These are phyloP conservation scores for Amazona guildingii DNA, from an alignment of 2,113 vertebrate species.

Conservation along the genomic window DNA sequence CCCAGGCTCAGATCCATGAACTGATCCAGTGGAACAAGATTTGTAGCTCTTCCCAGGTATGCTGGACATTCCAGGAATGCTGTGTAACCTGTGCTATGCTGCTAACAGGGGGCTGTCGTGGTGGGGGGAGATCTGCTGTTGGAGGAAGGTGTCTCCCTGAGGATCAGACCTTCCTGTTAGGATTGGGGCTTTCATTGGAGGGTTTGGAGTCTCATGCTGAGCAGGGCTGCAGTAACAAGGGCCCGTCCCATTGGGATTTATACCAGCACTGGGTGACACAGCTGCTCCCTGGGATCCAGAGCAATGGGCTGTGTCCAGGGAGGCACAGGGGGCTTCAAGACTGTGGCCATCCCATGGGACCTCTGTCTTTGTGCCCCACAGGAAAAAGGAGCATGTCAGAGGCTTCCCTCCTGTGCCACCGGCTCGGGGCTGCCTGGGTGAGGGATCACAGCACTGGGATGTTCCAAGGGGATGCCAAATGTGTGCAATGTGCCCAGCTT, in stretches of 20 bases:
- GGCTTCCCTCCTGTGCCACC: accelerated
- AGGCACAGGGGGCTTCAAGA: neutral
- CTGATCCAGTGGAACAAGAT: neutral
- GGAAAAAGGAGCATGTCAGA: too few relatives aligned
- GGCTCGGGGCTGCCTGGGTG: neutral
- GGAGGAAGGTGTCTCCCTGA: neutral
- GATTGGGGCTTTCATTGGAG: neutral
- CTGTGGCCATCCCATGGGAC: neutral
- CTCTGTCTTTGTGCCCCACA: neutral
- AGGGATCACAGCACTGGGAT: neutral
- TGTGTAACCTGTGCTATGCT: accelerated
- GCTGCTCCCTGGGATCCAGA: accelerated
- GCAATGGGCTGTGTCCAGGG: accelerated
- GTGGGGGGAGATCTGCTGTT: neutral
- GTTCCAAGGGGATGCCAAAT: neutral
- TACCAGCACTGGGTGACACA: accelerated
- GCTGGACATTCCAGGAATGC: constrained; percentile 32
- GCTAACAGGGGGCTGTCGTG: neutral
- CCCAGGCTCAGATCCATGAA: neutral
- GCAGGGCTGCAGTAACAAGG: neutral
- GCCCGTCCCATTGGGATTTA: neutral
- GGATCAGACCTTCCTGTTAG: neutral
- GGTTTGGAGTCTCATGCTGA: neutral
- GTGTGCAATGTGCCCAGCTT: accelerated
- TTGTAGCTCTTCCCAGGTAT: neutral